A percentile compares a stretch with the other conserved stretches of the same genome.
phyloP scores from a whole-genome alignment of 35 echinoderm and acorn worm genomes.

The Anneissia japonica region DNA sequence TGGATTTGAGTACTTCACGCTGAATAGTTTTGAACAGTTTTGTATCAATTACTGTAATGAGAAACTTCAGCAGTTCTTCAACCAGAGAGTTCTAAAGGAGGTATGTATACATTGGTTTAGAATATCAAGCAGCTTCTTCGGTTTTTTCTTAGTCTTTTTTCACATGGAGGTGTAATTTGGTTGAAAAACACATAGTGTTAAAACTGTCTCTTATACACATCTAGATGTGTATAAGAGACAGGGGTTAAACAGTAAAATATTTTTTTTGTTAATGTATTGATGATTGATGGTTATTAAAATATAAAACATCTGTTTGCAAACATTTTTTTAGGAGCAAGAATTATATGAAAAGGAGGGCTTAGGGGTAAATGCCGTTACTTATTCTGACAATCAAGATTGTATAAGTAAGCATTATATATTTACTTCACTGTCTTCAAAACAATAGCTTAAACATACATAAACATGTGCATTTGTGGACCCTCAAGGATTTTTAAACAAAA shows the following conservation, averaged over 20 bases:
- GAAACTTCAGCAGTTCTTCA: conserved; percentile 99
- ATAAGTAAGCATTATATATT: conserved; percentile 76
- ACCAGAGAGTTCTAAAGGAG: conserved; percentile 90
- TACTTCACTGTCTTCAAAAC: too few relatives aligned
- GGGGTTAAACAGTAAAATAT: too few relatives aligned
- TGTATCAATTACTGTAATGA: conserved; percentile 99
- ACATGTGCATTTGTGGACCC: too few relatives aligned
- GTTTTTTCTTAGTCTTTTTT: not conserved
- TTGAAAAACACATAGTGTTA: too few relatives aligned
- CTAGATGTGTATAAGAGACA: too few relatives aligned
- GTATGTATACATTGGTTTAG: conserved; percentile 12
- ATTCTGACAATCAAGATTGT: conserved; percentile 91
- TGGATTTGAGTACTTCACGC: conserved; percentile 93
- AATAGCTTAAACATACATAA: too few relatives aligned
- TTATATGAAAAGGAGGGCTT: conserved; percentile 88
- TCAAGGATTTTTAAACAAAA: too few relatives aligned
- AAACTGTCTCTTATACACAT: too few relatives aligned
- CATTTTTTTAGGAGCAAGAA: conserved; percentile 78
- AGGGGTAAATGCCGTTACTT: conserved; percentile 70
- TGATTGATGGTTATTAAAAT: too few relatives aligned
- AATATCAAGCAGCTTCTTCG: not conserved
- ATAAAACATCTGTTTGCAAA: not conserved
- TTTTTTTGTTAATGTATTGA: too few relatives aligned
- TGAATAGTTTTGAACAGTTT: conserved; percentile 99
- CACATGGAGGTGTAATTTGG: too few relatives aligned